A percentile compares a stretch with the other conserved stretches of the same genome.
phyloP scores from a whole-genome alignment of 2,113 vertebrate genomes.

The Ivindomyrus marchei region DNA sequence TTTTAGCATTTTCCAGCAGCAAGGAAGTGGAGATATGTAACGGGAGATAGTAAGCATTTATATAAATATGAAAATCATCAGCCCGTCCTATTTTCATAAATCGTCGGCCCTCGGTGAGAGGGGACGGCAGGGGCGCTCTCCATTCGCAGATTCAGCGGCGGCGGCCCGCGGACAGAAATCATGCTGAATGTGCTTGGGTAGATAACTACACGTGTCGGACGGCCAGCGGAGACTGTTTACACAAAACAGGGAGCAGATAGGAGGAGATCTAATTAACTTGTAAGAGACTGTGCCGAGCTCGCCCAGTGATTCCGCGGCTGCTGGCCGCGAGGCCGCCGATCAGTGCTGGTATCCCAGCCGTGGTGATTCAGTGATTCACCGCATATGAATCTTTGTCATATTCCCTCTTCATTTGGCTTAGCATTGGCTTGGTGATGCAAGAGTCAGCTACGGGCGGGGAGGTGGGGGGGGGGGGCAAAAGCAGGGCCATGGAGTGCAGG shows the following conservation, averaged over 20 bases:
- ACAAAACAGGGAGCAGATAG: conserved; percentile 41
- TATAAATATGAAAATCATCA: conserved; percentile 57
- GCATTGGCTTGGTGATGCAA: conserved; percentile 52
- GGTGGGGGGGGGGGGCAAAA: background rate
- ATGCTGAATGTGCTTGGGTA: conserved; percentile 51
- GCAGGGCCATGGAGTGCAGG: conserved; percentile 39
- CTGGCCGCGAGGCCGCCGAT: conserved; percentile 53
- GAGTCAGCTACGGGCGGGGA: conserved; percentile 48
- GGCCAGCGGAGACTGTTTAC: conserved; percentile 56
- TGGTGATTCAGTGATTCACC: conserved; percentile 55
- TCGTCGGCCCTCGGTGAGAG: conserved; percentile 44
- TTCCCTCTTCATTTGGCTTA: conserved; percentile 53
- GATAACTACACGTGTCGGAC: conserved; percentile 53
- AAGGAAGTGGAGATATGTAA: conserved; percentile 34
- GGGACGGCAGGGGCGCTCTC: conserved; percentile 54
- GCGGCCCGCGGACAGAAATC: conserved; percentile 51
- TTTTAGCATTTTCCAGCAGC: conserved; percentile 54
- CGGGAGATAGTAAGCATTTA: conserved; percentile 49
- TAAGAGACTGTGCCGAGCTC: conserved; percentile 23
- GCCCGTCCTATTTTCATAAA: conserved; percentile 42
- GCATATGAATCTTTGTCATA: conserved; percentile 49
- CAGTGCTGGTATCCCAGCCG: conserved; percentile 64
- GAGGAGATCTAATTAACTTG: conserved; percentile 29
- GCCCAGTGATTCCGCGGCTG: background rate
- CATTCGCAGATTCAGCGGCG: conserved; percentile 57